phyloP scores from a whole-genome alignment of 2,888 invertebrate species.

The Andrena flavipes region DNA sequence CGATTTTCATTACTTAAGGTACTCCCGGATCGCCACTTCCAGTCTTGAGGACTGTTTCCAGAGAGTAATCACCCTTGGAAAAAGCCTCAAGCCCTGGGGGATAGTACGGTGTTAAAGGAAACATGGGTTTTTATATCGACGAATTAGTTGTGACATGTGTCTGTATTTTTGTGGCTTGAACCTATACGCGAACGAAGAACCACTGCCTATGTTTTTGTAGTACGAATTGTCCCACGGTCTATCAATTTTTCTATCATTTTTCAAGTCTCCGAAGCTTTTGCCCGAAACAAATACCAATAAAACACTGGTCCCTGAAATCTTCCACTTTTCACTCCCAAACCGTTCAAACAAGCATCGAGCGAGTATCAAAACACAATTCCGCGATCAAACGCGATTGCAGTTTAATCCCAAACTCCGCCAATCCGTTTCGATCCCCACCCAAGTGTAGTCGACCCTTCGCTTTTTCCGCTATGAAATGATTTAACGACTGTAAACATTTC shows the following conservation, averaged over 20 bases:
- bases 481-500: conserved; percentile 21
- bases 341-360: neutral
- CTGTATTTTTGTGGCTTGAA: too few relatives aligned
- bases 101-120: too few relatives aligned
- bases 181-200: too few relatives aligned
- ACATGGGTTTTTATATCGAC: too few relatives aligned
- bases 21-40: too few relatives aligned
- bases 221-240: neutral
- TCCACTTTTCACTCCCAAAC: neutral
- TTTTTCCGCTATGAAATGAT: conserved; percentile 35
- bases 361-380: conserved; percentile 31
- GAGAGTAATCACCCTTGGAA: too few relatives aligned
- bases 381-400: neutral
- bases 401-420: conserved; percentile 22
- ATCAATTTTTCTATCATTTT: conserved; percentile 2
- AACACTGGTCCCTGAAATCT: conserved; percentile 13
- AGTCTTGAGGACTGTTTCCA: too few relatives aligned
- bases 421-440: neutral
- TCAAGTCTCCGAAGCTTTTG: conserved; percentile 10
- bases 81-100: too few relatives aligned
- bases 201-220: too few relatives aligned
- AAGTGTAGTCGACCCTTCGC: neutral
- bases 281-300: conserved; percentile 9
- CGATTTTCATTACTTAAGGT: too few relatives aligned
- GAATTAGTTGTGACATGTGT: too few relatives aligned